Evolutionary conservation across 2,888 invertebrate genomes (phyloP), one percentile per base, ranked within the genome.

Genomic region (Choreutis nemorana): DNA sequence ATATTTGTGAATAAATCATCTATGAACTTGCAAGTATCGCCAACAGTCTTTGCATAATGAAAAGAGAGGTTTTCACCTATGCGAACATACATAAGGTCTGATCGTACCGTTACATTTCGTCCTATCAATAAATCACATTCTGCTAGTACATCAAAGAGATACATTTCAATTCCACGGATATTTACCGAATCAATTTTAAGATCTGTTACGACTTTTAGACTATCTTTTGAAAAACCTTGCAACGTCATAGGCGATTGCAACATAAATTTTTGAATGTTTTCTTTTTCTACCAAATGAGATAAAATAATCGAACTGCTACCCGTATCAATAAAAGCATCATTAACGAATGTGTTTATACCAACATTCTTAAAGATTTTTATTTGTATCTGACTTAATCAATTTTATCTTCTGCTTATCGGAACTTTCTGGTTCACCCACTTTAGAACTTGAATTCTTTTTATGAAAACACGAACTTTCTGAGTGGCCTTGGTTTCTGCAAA

Each of bases 91-190:
- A 43, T 39, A 11, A 43, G 18, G 27, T 36, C 33, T 1, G 30
- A 2, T 2, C 33, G 30, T 28, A 36, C 38, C 2, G 39, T 41
- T 4, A 41, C 23, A 21, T 41, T 41, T 4, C 41, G 9, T 1
- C 40, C 40, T 10, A 42, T 36, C 3, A 42, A 26, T 8, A 42
- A 31, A 1, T 40, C 32, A 23, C 40, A 40, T 1, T 32, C 39
- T 4, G 28, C 14, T 5, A 40, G 22, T 6, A 36, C 38, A 9
- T 13, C 15, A 15, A 7, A 32, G 8, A 27, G 7, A 10, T 26
- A 26, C 16, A 26, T 18, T 3, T 26, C 26, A 2, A 26, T 11
- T 8, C 10, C 9, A 10, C 10, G 4, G 8, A 26, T 14, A 11
- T 7, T 11, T 6, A 26, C 26, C 5, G 26, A 26, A 11, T 26